Conservation (phyloP, 2,797 vertebrate species). For the Platyrinchus mystaceus region DNA sequence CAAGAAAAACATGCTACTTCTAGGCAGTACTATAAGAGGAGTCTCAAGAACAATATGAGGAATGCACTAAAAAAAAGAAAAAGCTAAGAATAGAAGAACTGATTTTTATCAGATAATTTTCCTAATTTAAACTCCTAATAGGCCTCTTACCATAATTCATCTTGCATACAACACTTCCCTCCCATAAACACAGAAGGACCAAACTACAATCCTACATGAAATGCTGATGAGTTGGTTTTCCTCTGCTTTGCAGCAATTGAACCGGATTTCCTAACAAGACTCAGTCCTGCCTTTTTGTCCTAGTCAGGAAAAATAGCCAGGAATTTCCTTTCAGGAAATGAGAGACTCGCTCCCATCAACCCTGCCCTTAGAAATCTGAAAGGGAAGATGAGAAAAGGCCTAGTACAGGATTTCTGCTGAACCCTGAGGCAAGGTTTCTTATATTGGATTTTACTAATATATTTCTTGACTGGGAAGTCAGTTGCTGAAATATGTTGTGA, state of each 20-base stretch:
- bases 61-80: not conserved
- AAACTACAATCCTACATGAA: not conserved
- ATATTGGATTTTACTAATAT: not conserved
- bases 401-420: not conserved
- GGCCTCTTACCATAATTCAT: not conserved
- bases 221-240: not conserved
- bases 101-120: not conserved
- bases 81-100: not conserved
- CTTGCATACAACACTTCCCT: not conserved
- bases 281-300: not conserved
- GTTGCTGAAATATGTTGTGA: not conserved
- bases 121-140: not conserved
- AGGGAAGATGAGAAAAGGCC: not conserved
- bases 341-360: not conserved
- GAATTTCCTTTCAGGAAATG: slow-evolving; percentile 54
- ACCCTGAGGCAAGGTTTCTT: not conserved
- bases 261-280: slow-evolving; percentile 8
- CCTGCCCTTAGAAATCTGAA: not conserved
- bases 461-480: not conserved
- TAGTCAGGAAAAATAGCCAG: not conserved
- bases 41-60: not conserved
- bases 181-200: not conserved
- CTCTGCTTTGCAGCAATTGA: not conserved
- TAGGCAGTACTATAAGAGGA: not conserved
- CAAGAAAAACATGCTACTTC: not conserved